These are phyloP conservation scores for Pelobates cultripes DNA, from an alignment of 2,797 vertebrate species.

Conservation along the genomic window DNA sequence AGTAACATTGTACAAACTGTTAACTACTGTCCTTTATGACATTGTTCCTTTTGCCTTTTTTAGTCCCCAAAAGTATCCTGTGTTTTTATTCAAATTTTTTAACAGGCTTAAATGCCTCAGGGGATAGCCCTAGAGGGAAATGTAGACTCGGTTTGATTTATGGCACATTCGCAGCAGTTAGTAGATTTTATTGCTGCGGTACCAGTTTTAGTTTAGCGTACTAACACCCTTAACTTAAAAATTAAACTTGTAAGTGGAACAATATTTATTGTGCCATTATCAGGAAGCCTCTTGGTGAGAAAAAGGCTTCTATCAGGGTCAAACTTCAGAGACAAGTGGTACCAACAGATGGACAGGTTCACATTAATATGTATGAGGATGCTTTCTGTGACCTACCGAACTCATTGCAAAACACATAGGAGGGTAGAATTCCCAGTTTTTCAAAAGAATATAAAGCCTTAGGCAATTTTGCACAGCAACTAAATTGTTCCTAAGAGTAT, in stretches of 20 bases:
- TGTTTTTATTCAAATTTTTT: conserved; percentile 46
- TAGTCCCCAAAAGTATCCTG: conserved; percentile 18
- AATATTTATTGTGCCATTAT: conserved; percentile 55
- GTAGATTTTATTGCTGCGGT: conserved; percentile 43
- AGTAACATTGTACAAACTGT: background rate
- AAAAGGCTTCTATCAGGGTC: conserved; percentile 44
- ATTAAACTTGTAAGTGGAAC: conserved; percentile 55
- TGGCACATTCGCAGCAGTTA: conserved; percentile 38
- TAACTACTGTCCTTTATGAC: conserved; percentile 10
- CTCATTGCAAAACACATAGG: conserved; percentile 42
- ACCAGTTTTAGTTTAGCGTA: conserved; percentile 49
- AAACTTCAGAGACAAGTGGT: conserved; percentile 49
- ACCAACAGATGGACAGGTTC: conserved; percentile 47
- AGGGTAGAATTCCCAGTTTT: conserved; percentile 45
- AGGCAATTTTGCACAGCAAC: conserved; percentile 41
- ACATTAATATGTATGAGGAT: conserved; percentile 53
- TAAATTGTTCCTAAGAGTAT: conserved; percentile 43
- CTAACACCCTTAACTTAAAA: conserved; percentile 55
- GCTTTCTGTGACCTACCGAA: conserved; percentile 45
- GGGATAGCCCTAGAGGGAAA: conserved; percentile 44
- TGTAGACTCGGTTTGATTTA: conserved; percentile 45
- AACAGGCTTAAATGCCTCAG: conserved; percentile 21
- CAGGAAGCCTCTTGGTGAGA: conserved; percentile 44
- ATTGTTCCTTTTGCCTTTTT: conserved; percentile 18
- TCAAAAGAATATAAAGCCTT: conserved; percentile 46